These are phyloP conservation scores for Acanthoscelides obtectus DNA, from an alignment of 2,888 invertebrate species.

Conservation along the genomic window DNA sequence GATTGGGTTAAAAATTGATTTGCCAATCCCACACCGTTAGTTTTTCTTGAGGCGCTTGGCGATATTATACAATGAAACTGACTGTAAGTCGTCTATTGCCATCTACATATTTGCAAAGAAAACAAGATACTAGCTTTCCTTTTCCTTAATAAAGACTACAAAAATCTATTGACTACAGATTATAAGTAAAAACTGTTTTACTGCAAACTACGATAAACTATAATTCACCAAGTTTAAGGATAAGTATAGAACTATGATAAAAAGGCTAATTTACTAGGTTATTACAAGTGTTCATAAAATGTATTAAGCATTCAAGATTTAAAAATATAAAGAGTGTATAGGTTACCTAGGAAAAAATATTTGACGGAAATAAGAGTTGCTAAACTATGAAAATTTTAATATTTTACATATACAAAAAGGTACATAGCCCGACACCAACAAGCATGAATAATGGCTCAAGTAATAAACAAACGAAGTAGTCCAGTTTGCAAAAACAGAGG, in stretches of 20 bases:
- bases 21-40: neutral
- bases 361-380: no score
- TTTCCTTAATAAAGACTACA: neutral
- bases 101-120: neutral
- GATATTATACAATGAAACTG: neutral
- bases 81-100: neutral
- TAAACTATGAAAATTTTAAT: neutral
- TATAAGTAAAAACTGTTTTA: neutral
- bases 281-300: neutral
- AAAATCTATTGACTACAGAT: neutral
- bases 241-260: neutral
- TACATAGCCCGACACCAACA: neutral
- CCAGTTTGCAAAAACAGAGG: neutral
- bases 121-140: neutral
- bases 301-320: neutral
- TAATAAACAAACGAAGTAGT: neutral
- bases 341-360: no score
- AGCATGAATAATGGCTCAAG: neutral
- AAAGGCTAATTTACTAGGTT: neutral
- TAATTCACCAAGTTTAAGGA: no score
- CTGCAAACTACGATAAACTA: neutral
- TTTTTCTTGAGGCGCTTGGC: neutral
- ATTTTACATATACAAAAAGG: neutral
- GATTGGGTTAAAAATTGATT: neutral
- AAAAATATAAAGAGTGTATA: no score